Conservation (phyloP, 2,888 invertebrate species). For the Plutella xylostella region DNA sequence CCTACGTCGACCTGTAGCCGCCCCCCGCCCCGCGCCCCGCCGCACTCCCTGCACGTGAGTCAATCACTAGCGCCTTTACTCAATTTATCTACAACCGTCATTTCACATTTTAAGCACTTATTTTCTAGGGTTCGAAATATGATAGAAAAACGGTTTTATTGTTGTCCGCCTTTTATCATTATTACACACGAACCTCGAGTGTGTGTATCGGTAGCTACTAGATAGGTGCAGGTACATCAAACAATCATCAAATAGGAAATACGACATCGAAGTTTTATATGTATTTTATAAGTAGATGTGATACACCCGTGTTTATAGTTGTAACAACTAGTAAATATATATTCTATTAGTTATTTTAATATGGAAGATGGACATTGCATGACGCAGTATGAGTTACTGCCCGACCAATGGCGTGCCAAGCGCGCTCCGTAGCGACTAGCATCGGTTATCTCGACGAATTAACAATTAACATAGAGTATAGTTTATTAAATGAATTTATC, state of each 20-base stretch:
- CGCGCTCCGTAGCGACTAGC: too few relatives aligned
- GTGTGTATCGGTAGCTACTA: background rate
- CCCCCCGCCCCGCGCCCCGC: slow-evolving; percentile 14
- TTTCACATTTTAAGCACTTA: too few relatives aligned
- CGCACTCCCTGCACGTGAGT: slow-evolving; percentile 57
- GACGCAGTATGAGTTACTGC: slow-evolving; percentile 31
- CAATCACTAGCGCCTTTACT: slow-evolving; percentile 26
- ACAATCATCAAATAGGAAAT: slow-evolving; percentile 25
- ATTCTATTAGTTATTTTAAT: background rate
- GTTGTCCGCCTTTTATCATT: slow-evolving; percentile 2
- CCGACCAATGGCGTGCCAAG: slow-evolving; percentile 65
- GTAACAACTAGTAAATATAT: slow-evolving; percentile 1
- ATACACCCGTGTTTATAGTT: slow-evolving; percentile 5
- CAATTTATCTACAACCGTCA: too few relatives aligned
- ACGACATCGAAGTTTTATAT: slow-evolving; percentile 13
- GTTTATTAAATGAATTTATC: slow-evolving; percentile 67
- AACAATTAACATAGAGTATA: slow-evolving; percentile 53
- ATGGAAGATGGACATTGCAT: slow-evolving; percentile 4
- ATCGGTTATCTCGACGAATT: slow-evolving; percentile 44
- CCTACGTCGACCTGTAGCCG: slow-evolving; percentile 62
- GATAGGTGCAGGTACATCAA: slow-evolving; percentile 30
- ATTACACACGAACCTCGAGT: slow-evolving; percentile 4
- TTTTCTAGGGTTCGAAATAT: too few relatives aligned
- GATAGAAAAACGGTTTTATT: too few relatives aligned
- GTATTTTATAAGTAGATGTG: slow-evolving; percentile 13